Conservation (phyloP, 2,113 vertebrate genomes). For the Scatophagus argus region DNA sequence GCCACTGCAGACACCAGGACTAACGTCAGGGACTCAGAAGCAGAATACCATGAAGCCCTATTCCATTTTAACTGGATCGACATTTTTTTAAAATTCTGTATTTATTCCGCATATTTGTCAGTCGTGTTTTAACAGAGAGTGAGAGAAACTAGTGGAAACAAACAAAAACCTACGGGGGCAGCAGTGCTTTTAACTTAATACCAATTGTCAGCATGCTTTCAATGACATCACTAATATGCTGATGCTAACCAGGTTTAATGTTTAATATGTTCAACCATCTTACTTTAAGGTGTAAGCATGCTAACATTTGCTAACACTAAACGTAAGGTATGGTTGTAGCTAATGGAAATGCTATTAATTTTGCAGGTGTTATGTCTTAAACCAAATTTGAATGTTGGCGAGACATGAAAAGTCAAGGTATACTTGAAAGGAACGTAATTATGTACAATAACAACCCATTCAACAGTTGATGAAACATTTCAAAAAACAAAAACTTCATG, state of each 20-base stretch:
- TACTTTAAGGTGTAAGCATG: background rate
- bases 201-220: background rate
- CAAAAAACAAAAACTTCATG: background rate
- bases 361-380: background rate
- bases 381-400: background rate
- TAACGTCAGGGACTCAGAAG: no score
- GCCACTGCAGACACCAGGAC: background rate
- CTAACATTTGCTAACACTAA: background rate
- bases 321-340: background rate
- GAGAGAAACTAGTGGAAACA: no score
- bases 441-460: background rate
- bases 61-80: no score
- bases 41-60: no score
- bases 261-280: background rate
- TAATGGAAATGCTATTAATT: background rate
- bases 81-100: no score
- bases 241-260: background rate
- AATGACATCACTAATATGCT: conserved; percentile 2
- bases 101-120: no score
- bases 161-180: no score
- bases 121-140: no score
- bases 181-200: background rate
- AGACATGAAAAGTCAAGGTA: background rate
- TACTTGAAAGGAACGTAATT: background rate
- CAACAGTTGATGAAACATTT: background rate